Conservation (phyloP, 2,888 invertebrate species). For the Pristionchus japonicus region DNA sequence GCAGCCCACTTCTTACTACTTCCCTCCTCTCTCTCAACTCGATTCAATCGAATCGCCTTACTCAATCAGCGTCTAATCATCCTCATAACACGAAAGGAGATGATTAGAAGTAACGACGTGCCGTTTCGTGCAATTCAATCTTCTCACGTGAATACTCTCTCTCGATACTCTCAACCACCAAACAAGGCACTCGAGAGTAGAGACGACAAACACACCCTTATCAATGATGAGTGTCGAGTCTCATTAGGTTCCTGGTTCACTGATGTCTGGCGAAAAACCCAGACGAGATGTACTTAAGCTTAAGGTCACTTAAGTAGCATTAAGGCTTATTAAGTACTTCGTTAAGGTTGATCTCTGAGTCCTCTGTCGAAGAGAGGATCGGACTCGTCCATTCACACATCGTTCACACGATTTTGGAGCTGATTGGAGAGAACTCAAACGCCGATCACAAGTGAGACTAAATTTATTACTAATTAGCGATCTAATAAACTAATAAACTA, state of each 20-base stretch:
- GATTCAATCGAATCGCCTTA: neutral
- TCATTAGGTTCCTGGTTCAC: too few species aligned
- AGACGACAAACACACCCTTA: slow-evolving; percentile 17
- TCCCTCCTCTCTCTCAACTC: neutral
- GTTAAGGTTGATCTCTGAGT: slow-evolving; percentile 64
- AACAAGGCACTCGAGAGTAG: slow-evolving; percentile 7
- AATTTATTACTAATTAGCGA: neutral
- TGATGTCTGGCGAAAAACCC: too few species aligned
- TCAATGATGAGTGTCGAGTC: neutral
- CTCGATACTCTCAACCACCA: neutral
- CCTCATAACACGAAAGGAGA: slow-evolving; percentile 2
- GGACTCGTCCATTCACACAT: slow-evolving; percentile 64
- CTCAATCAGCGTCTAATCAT: slow-evolving; percentile 5
- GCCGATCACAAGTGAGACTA: slow-evolving; percentile 20
- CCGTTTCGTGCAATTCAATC: neutral
- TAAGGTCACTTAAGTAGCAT: too few species aligned
- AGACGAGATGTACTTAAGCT: too few species aligned
- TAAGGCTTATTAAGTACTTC: neutral
- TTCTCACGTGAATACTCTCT: neutral
- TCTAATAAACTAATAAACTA: neutral
- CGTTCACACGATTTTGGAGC: slow-evolving; percentile 62
- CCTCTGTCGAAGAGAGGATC: slow-evolving; percentile 61
- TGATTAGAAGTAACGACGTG: too few species aligned
- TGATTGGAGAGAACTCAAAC: slow-evolving; percentile 57
- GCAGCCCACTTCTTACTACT: neutral